A percentile compares a stretch with the other conserved stretches of the same genome.
Conservation (phyloP, 35 echinoderm and acorn worm species). For the Holothuria glaberrima region DNA sequence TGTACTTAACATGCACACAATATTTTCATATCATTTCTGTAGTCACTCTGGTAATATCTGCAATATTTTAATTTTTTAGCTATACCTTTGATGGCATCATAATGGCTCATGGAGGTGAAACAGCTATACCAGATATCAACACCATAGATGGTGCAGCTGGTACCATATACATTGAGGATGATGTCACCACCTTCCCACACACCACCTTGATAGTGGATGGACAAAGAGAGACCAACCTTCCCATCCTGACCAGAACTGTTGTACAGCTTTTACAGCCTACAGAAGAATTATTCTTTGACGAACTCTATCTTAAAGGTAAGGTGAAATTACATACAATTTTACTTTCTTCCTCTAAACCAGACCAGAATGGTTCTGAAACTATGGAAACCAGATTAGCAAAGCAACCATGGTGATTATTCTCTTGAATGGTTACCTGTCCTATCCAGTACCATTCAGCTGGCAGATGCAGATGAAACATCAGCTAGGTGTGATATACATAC, state of each 20-base stretch:
- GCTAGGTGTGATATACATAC: too few species aligned
- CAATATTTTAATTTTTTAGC: neutral
- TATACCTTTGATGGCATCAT: conserved; percentile 66
- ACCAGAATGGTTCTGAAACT: too few species aligned
- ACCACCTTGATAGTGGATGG: conserved; percentile 62
- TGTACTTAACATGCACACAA: too few species aligned
- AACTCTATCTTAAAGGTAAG: conserved; percentile 70
- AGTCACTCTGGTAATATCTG: too few species aligned
- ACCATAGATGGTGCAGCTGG: conserved; percentile 68
- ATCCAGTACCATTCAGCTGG: too few species aligned
- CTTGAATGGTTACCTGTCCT: too few species aligned
- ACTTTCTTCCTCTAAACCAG: too few species aligned
- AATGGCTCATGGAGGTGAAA: conserved; percentile 27
- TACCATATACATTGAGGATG: conserved; percentile 71
- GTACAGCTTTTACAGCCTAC: conserved; percentile 31
- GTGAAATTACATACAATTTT: too few species aligned
- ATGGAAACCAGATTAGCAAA: too few species aligned
- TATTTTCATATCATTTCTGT: too few species aligned
- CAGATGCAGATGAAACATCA: too few species aligned
- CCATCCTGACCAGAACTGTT: conserved; percentile 55
- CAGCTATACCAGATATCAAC: conserved; percentile 14
- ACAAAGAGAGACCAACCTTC: conserved; percentile 8
- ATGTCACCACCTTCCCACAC: conserved; percentile 47
- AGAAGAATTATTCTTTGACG: conserved; percentile 55
- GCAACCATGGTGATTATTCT: too few species aligned